Conservation (phyloP, 1,140 invertebrate genomes). For the Drosophila murphyi region DNA sequence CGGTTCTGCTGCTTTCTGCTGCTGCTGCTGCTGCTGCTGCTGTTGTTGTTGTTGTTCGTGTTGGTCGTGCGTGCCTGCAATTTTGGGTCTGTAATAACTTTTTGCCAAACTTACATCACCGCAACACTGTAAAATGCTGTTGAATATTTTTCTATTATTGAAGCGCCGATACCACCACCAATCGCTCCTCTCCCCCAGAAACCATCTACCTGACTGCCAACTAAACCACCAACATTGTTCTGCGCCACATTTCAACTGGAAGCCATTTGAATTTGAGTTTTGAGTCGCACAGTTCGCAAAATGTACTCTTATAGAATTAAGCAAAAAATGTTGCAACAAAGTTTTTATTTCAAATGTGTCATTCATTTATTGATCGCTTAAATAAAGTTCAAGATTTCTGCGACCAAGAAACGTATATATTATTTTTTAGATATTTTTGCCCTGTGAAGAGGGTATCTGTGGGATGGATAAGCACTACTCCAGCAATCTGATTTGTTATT, state of each 20-base stretch:
- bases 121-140: slow-evolving; percentile 73
- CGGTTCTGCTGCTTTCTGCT: background rate
- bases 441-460: slow-evolving; percentile 1
- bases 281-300: slow-evolving; percentile 29
- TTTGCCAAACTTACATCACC: slow-evolving; percentile 68
- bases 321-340: background rate
- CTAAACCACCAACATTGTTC: background rate
- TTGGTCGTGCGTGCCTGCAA: slow-evolving; percentile 54
- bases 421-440: no score
- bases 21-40: background rate
- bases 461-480: background rate
- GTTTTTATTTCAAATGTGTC: background rate
- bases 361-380: no score
- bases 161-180: slow-evolving; percentile 8
- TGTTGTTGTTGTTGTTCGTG: slow-evolving; percentile 9
- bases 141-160: slow-evolving; percentile 78
- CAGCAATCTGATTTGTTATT: slow-evolving; percentile 33
- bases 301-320: background rate
- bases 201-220: background rate
- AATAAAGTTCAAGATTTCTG: no score
- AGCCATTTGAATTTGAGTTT: slow-evolving; percentile 30
- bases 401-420: no score
- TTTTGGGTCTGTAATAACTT: slow-evolving; percentile 42
- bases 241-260: slow-evolving; percentile 18
- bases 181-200: no score